Conservation (phyloP, 2,797 vertebrate genomes). For the Euthynnus affinis region DNA sequence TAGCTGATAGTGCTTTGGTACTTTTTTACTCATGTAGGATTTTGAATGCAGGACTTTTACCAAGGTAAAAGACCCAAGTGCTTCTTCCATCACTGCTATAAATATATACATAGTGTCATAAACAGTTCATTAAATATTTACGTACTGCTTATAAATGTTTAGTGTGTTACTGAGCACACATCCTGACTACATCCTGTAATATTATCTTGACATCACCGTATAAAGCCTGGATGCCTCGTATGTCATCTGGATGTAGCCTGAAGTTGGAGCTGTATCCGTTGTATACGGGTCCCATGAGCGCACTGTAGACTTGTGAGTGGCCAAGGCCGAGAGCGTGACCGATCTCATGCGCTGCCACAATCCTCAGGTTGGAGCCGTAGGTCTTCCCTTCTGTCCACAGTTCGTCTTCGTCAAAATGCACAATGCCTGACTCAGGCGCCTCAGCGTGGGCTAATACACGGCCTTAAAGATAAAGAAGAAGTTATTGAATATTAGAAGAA, state of each 20-base stretch:
- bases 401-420: constrained; percentile 91
- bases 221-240: constrained; percentile 89
- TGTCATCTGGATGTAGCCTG: constrained; percentile 88
- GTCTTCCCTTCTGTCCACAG: constrained; percentile 88
- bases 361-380: constrained; percentile 87
- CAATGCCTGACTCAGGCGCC: constrained; percentile 86
- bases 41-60: too few relatives aligned
- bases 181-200: background rate
- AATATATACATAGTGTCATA: too few relatives aligned
- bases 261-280: constrained; percentile 86
- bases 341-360: constrained; percentile 91
- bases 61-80: too few relatives aligned
- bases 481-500: background rate
- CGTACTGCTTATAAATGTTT: too few relatives aligned
- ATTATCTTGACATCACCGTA: constrained; percentile 82
- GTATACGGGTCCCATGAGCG: constrained; percentile 91
- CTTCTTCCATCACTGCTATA: too few relatives aligned
- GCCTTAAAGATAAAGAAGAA: constrained; percentile 70
- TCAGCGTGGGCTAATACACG: constrained; percentile 89
- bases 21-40: too few relatives aligned
- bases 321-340: constrained; percentile 91
- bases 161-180: background rate
- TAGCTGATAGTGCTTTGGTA: too few relatives aligned
- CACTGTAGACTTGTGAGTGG: constrained; percentile 85
- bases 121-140: too few relatives aligned